Evolutionary conservation across 2,888 invertebrate genomes (phyloP).

Genomic region (Pharmacophagus antenor): DNA sequence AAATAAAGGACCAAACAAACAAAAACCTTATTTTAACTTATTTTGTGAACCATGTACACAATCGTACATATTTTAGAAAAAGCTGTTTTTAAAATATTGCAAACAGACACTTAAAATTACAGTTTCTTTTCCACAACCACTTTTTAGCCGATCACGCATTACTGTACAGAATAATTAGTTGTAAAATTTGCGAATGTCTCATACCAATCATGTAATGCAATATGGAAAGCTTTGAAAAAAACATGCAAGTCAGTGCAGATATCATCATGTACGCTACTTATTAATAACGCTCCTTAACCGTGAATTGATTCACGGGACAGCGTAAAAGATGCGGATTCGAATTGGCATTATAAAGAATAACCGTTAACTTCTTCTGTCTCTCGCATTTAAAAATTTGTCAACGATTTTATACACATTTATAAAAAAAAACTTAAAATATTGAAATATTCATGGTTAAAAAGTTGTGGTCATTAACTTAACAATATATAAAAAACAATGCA

Average conservation of each 20-base stretch:
- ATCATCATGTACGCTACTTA: conserved; percentile 42
- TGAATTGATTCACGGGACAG: conserved; percentile 52
- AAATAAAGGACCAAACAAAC: too few relatives aligned
- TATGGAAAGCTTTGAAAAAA: conserved; percentile 27
- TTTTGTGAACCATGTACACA: too few relatives aligned
- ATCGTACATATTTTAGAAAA: too few relatives aligned
- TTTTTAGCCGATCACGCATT: conserved; percentile 1
- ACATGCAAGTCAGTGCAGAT: conserved; percentile 44
- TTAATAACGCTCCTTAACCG: conserved; percentile 42
- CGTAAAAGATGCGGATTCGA: conserved; percentile 50
- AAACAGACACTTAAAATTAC: too few relatives aligned
- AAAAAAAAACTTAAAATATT: too few relatives aligned
- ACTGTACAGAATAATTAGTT: conserved; percentile 22
- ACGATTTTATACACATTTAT: background rate
- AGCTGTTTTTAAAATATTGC: too few relatives aligned
- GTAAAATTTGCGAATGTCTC: conserved; percentile 13
- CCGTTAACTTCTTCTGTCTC: too few relatives aligned
- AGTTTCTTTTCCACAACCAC: background rate
- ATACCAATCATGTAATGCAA: background rate
- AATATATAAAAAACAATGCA: too few relatives aligned
- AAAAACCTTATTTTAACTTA: too few relatives aligned
- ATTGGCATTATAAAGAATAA: conserved; percentile 35
- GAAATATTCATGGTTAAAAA: too few relatives aligned
- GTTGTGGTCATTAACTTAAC: too few relatives aligned
- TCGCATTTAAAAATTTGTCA: conserved; percentile 10